These are phyloP conservation scores for Pemphredon lugubris DNA, from an alignment of 2,888 invertebrate genomes.

Conservation along the genomic window DNA sequence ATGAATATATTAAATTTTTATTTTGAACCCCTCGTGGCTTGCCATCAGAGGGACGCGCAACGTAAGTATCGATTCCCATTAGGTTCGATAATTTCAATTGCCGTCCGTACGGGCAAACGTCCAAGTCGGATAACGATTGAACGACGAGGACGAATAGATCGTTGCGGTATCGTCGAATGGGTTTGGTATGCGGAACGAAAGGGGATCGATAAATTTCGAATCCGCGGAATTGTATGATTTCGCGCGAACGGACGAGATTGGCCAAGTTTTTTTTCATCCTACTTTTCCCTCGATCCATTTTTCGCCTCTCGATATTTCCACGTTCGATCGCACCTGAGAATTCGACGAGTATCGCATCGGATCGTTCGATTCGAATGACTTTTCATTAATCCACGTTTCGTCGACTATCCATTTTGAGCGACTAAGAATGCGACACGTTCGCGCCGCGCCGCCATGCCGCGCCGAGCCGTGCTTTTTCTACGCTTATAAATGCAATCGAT, in stretches of 20 bases:
- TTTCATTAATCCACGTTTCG: constrained; percentile 20
- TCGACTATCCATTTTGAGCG: constrained; percentile 6
- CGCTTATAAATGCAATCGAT: constrained; percentile 1
- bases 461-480: background rate
- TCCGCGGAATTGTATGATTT: constrained; percentile 13
- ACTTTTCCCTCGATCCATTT: background rate
- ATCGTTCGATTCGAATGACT: background rate
- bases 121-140: no score
- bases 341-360: constrained; percentile 6
- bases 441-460: background rate
- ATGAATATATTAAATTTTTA: no score
- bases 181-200: constrained; percentile 17
- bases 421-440: constrained; percentile 1
- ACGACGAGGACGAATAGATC: background rate
- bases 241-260: constrained; percentile 3
- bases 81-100: no score
- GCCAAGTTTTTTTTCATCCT: background rate
- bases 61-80: no score
- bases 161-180: background rate
- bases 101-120: no score
- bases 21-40: no score
- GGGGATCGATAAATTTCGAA: constrained; percentile 11
- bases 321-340: constrained; percentile 23
- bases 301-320: background rate
- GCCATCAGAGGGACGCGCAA: no score